These are phyloP conservation scores for Synergus itoensis DNA, from an alignment of 2,888 invertebrate genomes.

Conservation along the genomic window DNA sequence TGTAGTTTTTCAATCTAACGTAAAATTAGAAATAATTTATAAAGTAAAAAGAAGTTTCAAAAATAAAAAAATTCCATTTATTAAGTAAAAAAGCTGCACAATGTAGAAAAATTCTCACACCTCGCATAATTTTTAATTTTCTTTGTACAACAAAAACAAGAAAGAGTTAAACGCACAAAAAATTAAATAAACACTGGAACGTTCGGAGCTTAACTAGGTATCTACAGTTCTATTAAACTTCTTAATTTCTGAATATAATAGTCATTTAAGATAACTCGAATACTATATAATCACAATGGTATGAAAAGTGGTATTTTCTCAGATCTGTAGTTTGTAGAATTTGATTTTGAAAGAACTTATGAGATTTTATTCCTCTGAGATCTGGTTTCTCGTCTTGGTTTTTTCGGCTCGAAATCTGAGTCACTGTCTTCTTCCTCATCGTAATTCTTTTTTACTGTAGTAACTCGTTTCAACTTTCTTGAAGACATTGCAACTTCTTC, in stretches of 20 bases:
- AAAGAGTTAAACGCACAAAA: not conserved
- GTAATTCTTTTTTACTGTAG: not conserved
- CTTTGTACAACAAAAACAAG: not conserved
- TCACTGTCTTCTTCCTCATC: constrained; percentile 7
- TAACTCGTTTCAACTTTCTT: not conserved
- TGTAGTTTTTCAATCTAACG: no score
- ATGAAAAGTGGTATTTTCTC: not conserved
- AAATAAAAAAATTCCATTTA: not conserved
- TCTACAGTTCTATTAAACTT: not conserved
- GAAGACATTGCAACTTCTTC: not conserved
- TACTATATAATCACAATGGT: not conserved
- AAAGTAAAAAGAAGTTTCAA: not conserved
- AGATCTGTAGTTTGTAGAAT: not conserved
- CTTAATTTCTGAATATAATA: not conserved
- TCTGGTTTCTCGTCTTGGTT: not conserved
- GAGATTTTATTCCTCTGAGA: not conserved
- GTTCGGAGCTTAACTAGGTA: not conserved
- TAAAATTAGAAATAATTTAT: no score
- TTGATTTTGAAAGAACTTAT: not conserved
- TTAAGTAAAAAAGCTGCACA: not conserved
- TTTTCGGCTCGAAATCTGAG: not conserved
- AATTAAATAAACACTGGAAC: not conserved
- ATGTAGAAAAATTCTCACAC: not conserved
- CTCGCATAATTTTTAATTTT: not conserved
- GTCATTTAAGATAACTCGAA: not conserved